These are phyloP conservation scores for Acestrorhynchus altus DNA, from an alignment of 2,797 vertebrate species.

Conservation along the genomic window DNA sequence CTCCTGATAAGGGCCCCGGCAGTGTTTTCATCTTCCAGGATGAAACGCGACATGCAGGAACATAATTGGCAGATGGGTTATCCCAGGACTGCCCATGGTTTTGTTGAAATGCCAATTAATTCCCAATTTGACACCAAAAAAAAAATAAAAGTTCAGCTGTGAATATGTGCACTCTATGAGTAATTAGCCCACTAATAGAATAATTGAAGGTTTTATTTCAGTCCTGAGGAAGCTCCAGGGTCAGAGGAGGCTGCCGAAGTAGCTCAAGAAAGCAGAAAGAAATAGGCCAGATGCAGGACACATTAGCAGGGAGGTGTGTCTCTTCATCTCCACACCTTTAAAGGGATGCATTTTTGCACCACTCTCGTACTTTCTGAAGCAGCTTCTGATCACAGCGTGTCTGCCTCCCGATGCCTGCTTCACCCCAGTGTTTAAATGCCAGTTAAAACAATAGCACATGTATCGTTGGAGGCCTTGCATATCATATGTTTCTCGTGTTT, in stretches of 20 bases:
- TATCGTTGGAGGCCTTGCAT: too few relatives aligned
- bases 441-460: background rate
- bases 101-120: constrained; percentile 74
- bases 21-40: constrained; percentile 76
- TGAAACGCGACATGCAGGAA: constrained; percentile 69
- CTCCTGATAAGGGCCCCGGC: constrained; percentile 71
- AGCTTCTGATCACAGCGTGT: background rate
- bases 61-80: constrained; percentile 80
- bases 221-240: constrained; percentile 32
- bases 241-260: constrained; percentile 6
- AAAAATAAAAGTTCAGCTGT: constrained; percentile 55
- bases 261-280: constrained; percentile 9
- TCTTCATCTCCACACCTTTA: too few relatives aligned
- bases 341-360: background rate
- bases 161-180: constrained; percentile 53
- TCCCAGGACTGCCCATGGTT: constrained; percentile 71
- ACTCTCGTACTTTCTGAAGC: background rate
- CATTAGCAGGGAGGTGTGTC: background rate
- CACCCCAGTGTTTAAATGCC: background rate
- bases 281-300: background rate
- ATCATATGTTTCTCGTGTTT: background rate
- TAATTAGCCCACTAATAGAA: constrained; percentile 69
- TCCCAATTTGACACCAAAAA: constrained; percentile 61
- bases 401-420: background rate
- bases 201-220: constrained; percentile 59